These are phyloP conservation scores for Paguma larvata DNA, from an alignment of 2,797 vertebrate species.

Conservation along the genomic window DNA sequence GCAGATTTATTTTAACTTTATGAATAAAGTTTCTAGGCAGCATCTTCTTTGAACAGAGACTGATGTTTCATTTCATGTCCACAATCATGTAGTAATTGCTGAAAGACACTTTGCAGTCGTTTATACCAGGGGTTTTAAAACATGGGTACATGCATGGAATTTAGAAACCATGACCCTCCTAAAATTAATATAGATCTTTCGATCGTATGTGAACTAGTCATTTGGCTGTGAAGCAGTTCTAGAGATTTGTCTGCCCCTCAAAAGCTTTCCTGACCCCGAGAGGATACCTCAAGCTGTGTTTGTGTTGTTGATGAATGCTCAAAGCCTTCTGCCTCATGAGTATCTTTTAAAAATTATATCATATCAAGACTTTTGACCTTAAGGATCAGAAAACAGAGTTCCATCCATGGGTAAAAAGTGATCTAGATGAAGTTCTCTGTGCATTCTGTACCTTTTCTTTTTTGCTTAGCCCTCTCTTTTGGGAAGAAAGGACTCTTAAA, in stretches of 20 bases:
- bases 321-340: neutral
- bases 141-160: accelerated
- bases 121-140: neutral
- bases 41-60: neutral
- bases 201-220: neutral
- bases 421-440: neutral
- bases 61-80: neutral
- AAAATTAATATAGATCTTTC: neutral
- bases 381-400: neutral
- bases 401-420: neutral
- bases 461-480: neutral
- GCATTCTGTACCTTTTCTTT: neutral
- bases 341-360: neutral
- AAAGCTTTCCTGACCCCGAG: neutral
- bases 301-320: neutral
- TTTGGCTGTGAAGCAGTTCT: neutral
- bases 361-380: neutral
- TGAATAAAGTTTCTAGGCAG: neutral
- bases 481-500: neutral
- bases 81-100: neutral
- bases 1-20: neutral
- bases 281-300: neutral
- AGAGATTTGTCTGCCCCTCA: neutral
- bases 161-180: neutral
- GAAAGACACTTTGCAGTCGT: neutral